Evolutionary conservation across 2,113 vertebrate genomes (phyloP).

Genomic region (Felis chaus): DNA sequence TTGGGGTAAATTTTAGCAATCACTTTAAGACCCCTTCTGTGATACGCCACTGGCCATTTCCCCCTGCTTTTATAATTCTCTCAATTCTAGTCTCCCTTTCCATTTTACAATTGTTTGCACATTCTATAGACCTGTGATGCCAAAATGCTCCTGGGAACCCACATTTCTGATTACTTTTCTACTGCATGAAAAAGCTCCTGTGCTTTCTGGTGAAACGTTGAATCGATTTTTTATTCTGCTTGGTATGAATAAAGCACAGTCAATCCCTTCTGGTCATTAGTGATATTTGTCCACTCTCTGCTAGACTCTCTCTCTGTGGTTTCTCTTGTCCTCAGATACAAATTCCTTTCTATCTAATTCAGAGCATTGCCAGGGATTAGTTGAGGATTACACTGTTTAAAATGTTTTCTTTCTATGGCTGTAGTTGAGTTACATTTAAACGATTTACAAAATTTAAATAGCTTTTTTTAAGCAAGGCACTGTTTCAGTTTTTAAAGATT

Average conservation of each 20-base stretch:
- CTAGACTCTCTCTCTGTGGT: not conserved
- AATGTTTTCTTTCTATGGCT: not conserved
- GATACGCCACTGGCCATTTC: conserved; percentile 14
- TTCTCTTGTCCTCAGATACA: conserved; percentile 25
- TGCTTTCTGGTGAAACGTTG: conserved; percentile 60
- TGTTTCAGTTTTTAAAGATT: not conserved
- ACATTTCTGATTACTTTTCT: conserved; percentile 74
- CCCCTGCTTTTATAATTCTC: conserved; percentile 50
- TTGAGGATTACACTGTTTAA: conserved; percentile 45
- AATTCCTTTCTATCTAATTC: conserved; percentile 41
- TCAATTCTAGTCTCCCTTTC: conserved; percentile 41
- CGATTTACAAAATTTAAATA: not conserved
- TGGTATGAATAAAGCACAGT: conserved; percentile 54
- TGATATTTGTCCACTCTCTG: conserved; percentile 44
- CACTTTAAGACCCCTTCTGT: conserved; percentile 39
- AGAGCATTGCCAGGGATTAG: conserved; percentile 35
- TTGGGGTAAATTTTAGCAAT: conserved; percentile 63
- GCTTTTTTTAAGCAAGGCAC: not conserved
- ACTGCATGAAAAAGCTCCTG: conserved; percentile 32
- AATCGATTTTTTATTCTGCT: conserved; percentile 74
- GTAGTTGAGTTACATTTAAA: not conserved
- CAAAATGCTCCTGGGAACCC: conserved; percentile 68
- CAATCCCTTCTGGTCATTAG: conserved; percentile 48
- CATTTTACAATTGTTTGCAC: conserved; percentile 71
- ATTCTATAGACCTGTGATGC: conserved; percentile 62